Base-by-base conservation (phyloP, 2,113 vertebrate genomes). In the Coracopsis vasa region DNA sequence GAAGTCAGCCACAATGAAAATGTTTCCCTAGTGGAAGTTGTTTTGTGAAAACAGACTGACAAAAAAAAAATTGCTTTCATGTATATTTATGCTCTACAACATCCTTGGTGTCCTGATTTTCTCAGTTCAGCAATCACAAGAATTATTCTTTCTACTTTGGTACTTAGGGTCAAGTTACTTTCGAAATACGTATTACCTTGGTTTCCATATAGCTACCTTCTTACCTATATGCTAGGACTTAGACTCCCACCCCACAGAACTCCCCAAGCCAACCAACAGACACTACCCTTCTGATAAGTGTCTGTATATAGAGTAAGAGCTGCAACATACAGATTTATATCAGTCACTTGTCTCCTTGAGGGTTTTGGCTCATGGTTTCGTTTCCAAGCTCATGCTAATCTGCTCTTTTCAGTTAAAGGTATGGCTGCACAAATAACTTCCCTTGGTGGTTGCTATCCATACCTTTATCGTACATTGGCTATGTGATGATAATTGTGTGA, bases 21-120 rank as follows among this genome's bases (percentile, higher is more conserved):
- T 86, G 62, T 74, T 86, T 85, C 45, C 29, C 33, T 45, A n/a
- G 58, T 72, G 70, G 53, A 91, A 84, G 72, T 74, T 94, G 56
- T 80, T 96, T 71, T 84, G 47, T 88, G 86, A 87, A 87, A 94
- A 92, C 61, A 81, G 50, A 50, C 56, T 65, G 71, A 48, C n/a
- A 39, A 74, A 85, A 67, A 69, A 31, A 13, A 25, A 31, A 2
- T 7, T 39, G 17, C 69, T 88, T 92, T 96, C 56, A 56, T 82
- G 35, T 91, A 16, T 82, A 41, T 94, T 92, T 96, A 79, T 84
- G 29, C 12, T 79, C 37, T 86, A 8, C 48, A 37, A 6, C 91
- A 80, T 73, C 51, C 44, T 89, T 0, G 0, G n/a, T 3, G 4
- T 85, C 70, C 77, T 82, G 28, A 70, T 80, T 90, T 96, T 25